Conservation (phyloP, 2,113 vertebrate species). For the Nothobranchius kuhntae region DNA sequence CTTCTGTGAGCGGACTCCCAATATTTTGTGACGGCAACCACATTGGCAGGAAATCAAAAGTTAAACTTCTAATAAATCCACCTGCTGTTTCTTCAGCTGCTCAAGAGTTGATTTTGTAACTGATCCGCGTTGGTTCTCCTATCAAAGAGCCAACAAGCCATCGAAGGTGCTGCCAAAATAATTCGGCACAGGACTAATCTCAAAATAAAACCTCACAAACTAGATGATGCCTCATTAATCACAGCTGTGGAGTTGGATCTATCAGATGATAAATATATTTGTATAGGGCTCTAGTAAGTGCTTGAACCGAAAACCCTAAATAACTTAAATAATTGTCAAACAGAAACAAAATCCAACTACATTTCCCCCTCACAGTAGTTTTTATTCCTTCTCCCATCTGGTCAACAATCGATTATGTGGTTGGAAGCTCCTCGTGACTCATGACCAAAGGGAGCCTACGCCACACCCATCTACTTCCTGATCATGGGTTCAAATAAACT, state of each 20-base stretch:
- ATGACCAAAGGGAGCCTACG: too few species aligned
- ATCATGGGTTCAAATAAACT: too few species aligned
- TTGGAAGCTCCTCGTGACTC: too few species aligned
- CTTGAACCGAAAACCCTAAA: not conserved
- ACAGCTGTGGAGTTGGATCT: not conserved
- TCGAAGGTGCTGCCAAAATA: not conserved
- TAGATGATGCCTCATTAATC: not conserved
- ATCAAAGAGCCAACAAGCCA: not conserved
- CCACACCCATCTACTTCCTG: too few species aligned
- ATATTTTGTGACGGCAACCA: not conserved
- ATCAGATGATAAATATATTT: not conserved
- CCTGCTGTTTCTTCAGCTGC: conserved; percentile 6
- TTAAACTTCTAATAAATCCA: conserved; percentile 16
- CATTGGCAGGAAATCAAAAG: conserved; percentile 5
- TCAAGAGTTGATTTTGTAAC: conserved; percentile 3
- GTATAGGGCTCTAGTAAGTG: not conserved
- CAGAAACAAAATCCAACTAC: too few species aligned
- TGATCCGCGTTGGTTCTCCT: not conserved
- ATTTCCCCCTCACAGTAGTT: not conserved
- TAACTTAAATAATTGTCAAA: too few species aligned
- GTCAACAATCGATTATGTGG: not conserved
- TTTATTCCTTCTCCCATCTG: not conserved
- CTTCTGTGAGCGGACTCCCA: not conserved
- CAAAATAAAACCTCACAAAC: not conserved
- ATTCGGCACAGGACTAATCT: not conserved